phyloP scores from a whole-genome alignment of 1,140 invertebrate genomes.

The Hestina assimilis region DNA sequence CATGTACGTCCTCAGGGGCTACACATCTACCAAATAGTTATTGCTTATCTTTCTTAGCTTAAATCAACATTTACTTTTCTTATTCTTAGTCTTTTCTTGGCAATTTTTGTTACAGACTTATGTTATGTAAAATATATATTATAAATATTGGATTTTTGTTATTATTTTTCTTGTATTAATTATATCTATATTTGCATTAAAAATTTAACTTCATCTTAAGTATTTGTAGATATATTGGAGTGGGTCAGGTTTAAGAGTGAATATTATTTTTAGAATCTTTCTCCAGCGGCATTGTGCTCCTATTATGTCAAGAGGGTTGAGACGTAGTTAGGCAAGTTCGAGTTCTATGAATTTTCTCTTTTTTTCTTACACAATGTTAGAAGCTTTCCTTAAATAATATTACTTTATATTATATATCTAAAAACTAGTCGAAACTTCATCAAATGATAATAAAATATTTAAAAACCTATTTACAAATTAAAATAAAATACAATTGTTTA shows the following conservation, averaged over 20 bases:
- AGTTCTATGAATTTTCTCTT: conserved; percentile 16
- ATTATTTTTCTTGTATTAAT: neutral
- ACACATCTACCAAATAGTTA: conserved; percentile 15
- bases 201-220: conserved; percentile 15
- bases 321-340: conserved; percentile 22
- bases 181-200: neutral
- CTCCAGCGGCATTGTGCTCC: conserved; percentile 28
- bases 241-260: conserved; percentile 23
- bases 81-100: neutral
- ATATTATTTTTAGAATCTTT: conserved; percentile 31
- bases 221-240: conserved; percentile 18
- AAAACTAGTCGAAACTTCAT: no score
- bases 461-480: no score
- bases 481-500: no score
- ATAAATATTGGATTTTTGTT: neutral
- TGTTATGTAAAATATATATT: neutral
- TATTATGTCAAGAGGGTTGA: conserved; percentile 35
- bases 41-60: neutral
- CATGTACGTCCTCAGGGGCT: conserved; percentile 14
- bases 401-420: no score
- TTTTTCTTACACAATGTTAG: conserved; percentile 2
- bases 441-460: neutral
- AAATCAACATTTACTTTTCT: conserved; percentile 8
- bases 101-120: neutral
- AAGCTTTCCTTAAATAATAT: no score